Evolutionary conservation across 2,113 vertebrate species (phyloP).

Genomic region (Nothobranchius kuhntae): DNA sequence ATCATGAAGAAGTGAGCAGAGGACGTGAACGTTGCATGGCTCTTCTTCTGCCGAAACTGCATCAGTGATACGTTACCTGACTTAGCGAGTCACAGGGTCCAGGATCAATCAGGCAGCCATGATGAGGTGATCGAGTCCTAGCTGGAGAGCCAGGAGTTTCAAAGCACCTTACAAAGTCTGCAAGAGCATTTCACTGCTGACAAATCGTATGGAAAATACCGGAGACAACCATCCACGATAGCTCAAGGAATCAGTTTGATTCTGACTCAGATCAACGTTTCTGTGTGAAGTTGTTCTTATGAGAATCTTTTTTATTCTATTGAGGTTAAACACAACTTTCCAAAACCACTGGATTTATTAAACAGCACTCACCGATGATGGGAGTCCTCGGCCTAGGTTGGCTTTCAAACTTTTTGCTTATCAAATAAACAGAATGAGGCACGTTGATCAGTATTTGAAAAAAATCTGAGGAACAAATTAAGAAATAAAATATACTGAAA

Average conservation of each 20-base stretch:
- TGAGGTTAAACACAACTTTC: conserved; percentile 60
- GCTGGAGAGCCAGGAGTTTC: conserved; percentile 11
- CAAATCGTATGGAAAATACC: too few relatives aligned
- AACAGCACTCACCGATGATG: conserved; percentile 54
- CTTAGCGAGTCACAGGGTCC: conserved; percentile 40
- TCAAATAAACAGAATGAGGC: conserved; percentile 85
- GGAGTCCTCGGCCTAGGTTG: conserved; percentile 83
- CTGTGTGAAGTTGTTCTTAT: conserved; percentile 45
- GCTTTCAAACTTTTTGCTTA: conserved; percentile 91
- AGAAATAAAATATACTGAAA: conserved; percentile 27
- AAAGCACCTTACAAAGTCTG: conserved; percentile 67
- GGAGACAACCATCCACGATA: not conserved
- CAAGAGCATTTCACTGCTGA: not conserved
- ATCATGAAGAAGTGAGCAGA: conserved; percentile 92
- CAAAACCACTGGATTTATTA: conserved; percentile 44
- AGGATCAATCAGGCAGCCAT: conserved; percentile 17
- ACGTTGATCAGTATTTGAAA: conserved; percentile 88
- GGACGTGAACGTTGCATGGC: not conserved
- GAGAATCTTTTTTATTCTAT: conserved; percentile 50
- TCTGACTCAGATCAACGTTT: conserved; percentile 21
- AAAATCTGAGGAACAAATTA: conserved; percentile 80
- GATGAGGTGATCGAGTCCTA: conserved; percentile 27
- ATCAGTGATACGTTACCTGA: conserved; percentile 48
- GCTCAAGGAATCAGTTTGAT: conserved; percentile 17
- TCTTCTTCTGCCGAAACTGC: conserved; percentile 37